These are phyloP conservation scores for Tenthredo mesomela DNA, from an alignment of 2,888 invertebrate genomes.

Conservation along the genomic window DNA sequence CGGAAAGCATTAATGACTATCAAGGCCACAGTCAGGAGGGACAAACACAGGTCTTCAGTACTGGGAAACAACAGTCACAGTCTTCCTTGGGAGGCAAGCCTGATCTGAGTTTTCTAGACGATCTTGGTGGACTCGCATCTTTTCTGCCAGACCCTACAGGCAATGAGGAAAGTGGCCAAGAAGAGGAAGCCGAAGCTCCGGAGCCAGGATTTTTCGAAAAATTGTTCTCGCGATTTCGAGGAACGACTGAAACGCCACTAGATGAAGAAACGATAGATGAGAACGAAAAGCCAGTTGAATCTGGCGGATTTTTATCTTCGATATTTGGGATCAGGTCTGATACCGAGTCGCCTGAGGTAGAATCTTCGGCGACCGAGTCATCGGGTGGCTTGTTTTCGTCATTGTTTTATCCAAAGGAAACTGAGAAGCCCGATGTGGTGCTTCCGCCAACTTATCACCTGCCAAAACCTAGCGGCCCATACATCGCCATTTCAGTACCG, in stretches of 20 bases:
- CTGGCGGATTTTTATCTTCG: conserved; percentile 46
- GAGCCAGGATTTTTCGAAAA: conserved; percentile 31
- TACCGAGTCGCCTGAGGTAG: neutral
- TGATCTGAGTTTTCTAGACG: conserved; percentile 61
- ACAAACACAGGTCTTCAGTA: neutral
- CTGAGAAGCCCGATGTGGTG: neutral
- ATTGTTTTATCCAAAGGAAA: conserved; percentile 25
- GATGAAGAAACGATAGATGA: neutral
- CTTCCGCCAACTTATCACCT: conserved; percentile 52
- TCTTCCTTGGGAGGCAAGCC: neutral
- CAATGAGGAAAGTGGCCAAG: neutral
- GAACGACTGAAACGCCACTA: conserved; percentile 5
- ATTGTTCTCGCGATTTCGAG: conserved; percentile 27
- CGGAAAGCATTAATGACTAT: neutral
- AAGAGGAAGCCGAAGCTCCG: neutral
- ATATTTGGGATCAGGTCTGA: conserved; percentile 25
- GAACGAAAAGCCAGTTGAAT: neutral
- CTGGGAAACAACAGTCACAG: conserved; percentile 9
- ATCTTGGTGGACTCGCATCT: conserved; percentile 58
- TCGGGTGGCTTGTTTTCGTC: conserved; percentile 37
- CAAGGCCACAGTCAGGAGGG: conserved; percentile 15
- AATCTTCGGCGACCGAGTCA: neutral
- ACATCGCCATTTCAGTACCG: conserved; percentile 55
- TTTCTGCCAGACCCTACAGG: conserved; percentile 55
- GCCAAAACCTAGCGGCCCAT: conserved; percentile 56